These are phyloP conservation scores for Hybos culiciformis DNA, from an alignment of 2,888 invertebrate genomes.

Conservation along the genomic window DNA sequence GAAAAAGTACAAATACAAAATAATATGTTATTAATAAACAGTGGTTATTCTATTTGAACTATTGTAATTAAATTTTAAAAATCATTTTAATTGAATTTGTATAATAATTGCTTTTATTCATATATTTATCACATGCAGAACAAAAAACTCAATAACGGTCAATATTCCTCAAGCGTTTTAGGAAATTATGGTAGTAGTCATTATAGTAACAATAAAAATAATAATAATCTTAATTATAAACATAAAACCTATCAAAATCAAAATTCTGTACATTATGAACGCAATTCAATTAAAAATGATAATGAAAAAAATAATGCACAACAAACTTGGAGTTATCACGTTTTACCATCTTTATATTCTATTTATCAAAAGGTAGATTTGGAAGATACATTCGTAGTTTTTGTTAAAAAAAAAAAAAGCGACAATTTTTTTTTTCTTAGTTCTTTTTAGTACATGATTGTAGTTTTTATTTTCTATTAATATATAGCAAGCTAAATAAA, in stretches of 20 bases:
- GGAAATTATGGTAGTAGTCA: conserved; percentile 34
- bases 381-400: background rate
- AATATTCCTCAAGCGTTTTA: conserved; percentile 33
- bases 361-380: conserved; percentile 65
- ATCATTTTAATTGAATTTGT: no score
- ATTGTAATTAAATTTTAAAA: no score
- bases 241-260: conserved; percentile 11
- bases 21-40: no score
- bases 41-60: no score
- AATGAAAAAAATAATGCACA: conserved; percentile 28
- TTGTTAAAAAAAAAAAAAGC: conserved; percentile 1
- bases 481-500: no score
- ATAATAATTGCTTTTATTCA: no score
- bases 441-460: background rate
- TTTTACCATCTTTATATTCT: conserved; percentile 70
- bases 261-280: conserved; percentile 21
- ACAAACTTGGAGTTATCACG: conserved; percentile 71
- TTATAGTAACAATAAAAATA: conserved; percentile 14
- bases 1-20: no score
- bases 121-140: no score
- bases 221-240: conserved; percentile 11
- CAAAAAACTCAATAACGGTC: conserved; percentile 33
- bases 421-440: background rate
- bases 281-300: conserved; percentile 13
- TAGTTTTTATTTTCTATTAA: no score